Evolutionary conservation across 2,113 vertebrate genomes (phyloP).

Genomic region (Cromileptes altivelis): DNA sequence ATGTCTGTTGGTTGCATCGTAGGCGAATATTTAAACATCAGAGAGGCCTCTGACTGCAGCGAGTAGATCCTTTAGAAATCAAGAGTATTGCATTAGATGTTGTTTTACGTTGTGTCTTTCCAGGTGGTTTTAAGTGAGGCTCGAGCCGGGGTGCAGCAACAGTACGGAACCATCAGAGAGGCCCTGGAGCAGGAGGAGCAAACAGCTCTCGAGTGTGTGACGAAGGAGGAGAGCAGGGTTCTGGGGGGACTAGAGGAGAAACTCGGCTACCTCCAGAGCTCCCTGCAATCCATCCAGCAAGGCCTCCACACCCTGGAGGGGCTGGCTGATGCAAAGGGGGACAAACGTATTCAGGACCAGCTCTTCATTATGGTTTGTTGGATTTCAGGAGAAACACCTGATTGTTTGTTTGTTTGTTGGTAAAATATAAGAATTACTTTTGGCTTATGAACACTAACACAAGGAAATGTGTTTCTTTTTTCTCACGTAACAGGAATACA

Average conservation of each 20-base stretch:
- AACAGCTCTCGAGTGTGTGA: conserved; percentile 75
- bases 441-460: neutral
- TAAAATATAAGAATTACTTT: neutral
- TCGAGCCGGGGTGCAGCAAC: conserved; percentile 71
- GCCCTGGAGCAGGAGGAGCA: conserved; percentile 83
- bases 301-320: conserved; percentile 73
- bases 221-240: conserved; percentile 76
- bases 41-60: neutral
- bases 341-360: conserved; percentile 76
- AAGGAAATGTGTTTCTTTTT: conserved; percentile 12
- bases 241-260: conserved; percentile 78
- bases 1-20: neutral
- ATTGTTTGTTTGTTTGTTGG: neutral
- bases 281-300: conserved; percentile 71
- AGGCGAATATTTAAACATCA: neutral
- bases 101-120: neutral
- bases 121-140: conserved; percentile 72
- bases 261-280: conserved; percentile 67
- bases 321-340: conserved; percentile 75
- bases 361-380: conserved; percentile 81
- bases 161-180: conserved; percentile 81
- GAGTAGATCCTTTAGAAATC: neutral
- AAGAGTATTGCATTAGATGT: neutral
- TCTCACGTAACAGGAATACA: conserved; percentile 81
- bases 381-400: neutral